Conservation (phyloP, 2,797 vertebrate genomes). For the Oophaga sylvatica region DNA sequence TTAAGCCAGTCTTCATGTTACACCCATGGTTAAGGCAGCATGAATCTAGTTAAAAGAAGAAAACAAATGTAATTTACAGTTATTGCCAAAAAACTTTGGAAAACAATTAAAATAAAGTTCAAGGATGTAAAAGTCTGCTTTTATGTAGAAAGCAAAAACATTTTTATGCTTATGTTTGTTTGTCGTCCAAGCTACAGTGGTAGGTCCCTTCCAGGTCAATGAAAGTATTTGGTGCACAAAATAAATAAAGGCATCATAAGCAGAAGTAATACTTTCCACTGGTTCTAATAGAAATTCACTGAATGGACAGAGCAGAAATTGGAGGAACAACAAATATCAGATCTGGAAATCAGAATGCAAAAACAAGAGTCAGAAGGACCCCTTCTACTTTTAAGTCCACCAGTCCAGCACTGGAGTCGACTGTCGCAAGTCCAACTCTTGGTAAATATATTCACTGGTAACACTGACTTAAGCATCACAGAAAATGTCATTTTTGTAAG, state of each 20-base stretch:
- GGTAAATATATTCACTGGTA: too few relatives aligned
- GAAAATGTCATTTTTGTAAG: too few relatives aligned
- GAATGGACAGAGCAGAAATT: too few relatives aligned
- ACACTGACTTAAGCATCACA: too few relatives aligned
- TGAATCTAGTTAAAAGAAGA: neutral
- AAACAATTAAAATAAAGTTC: neutral
- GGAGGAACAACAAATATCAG: too few relatives aligned
- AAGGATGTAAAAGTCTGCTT: neutral
- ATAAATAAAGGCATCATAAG: slow-evolving; percentile 19
- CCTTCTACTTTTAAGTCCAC: too few relatives aligned
- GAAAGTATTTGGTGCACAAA: slow-evolving; percentile 15
- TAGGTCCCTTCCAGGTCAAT: slow-evolving; percentile 28
- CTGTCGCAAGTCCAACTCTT: too few relatives aligned
- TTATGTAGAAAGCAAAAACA: neutral
- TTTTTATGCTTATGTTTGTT: slow-evolving; percentile 10
- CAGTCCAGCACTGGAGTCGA: too few relatives aligned
- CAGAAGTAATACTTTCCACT: neutral
- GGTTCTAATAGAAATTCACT: neutral
- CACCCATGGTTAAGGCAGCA: too few relatives aligned
- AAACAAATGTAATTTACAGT: neutral
- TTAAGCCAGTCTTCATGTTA: too few relatives aligned
- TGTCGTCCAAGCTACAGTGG: slow-evolving; percentile 20
- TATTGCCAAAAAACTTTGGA: neutral
- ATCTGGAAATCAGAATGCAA: too few relatives aligned
- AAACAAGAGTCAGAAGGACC: too few relatives aligned